Evolutionary conservation across 1,140 invertebrate species (phyloP).

Genomic region (Portunus trituberculatus): DNA sequence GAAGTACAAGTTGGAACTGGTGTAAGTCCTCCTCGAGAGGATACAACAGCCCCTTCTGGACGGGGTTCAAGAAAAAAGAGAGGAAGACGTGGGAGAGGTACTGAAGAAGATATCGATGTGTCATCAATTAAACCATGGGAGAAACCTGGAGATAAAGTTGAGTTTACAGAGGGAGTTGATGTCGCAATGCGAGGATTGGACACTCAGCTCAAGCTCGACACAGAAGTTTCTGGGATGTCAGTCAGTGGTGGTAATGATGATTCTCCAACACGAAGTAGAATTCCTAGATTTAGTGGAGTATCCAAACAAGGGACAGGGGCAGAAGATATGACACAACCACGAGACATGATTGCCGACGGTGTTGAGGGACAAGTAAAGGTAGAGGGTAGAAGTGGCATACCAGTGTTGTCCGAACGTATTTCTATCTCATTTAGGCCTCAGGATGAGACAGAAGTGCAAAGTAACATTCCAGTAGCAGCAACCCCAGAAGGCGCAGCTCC

Average conservation of each 20-base stretch:
- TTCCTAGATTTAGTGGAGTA: conserved; percentile 40
- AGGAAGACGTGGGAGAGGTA: conserved; percentile 43
- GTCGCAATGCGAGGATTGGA: not conserved
- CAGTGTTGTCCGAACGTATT: conserved; percentile 35
- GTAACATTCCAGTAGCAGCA: conserved; percentile 67
- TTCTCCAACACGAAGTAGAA: not conserved
- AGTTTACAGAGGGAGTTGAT: not conserved
- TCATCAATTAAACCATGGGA: not conserved
- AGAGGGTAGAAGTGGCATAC: conserved; percentile 37
- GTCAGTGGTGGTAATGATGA: not conserved
- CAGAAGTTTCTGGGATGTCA: conserved; percentile 16
- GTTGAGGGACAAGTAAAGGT: not conserved
- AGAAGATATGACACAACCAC: not conserved
- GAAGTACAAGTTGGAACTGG: not conserved
- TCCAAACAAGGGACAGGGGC: not conserved
- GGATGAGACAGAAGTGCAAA: conserved; percentile 27
- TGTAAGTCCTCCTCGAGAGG: not conserved
- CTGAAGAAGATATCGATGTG: not conserved
- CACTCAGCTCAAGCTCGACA: not conserved
- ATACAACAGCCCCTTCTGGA: not conserved
- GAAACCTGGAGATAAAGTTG: not conserved
- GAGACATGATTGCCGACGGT: not conserved
- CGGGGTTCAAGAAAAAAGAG: conserved; percentile 51
- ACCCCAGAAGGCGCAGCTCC: conserved; percentile 40
- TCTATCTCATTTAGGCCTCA: not conserved